Percentiles rank a stretch among this genome's conserved stretches.
phyloP scores from a whole-genome alignment of 2,797 vertebrate species.

The Oryzias sinensis region DNA sequence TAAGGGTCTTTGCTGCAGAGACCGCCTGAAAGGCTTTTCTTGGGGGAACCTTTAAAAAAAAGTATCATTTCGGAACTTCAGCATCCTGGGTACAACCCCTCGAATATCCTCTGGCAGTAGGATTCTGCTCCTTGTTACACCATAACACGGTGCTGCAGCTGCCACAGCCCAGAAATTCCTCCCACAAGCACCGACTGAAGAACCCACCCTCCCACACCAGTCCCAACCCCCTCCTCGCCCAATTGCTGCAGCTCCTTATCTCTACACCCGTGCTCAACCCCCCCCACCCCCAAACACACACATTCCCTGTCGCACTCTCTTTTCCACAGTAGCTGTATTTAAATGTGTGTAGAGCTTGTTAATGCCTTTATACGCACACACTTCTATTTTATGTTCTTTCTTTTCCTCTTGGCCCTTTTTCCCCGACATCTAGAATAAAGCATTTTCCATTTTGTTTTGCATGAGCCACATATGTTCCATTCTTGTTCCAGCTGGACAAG shows the following conservation, averaged over 20 bases:
- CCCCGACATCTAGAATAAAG: no score
- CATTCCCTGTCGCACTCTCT: slow-evolving; percentile 42
- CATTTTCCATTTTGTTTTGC: no score
- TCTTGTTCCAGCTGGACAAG: neutral
- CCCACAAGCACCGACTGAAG: slow-evolving; percentile 44
- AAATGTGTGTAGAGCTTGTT: slow-evolving; percentile 37
- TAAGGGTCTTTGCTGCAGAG: no score
- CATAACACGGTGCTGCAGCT: slow-evolving; percentile 54
- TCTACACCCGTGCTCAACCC: slow-evolving; percentile 62
- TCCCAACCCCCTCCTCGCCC: slow-evolving; percentile 30
- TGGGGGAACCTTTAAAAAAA: no score
- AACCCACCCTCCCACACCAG: slow-evolving; percentile 9
- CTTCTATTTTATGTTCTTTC: slow-evolving; percentile 22
- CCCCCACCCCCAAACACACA: slow-evolving; percentile 18
- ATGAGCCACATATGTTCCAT: no score
- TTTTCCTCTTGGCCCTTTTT: slow-evolving; percentile 6
- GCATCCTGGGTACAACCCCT: no score
- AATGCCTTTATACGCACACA: slow-evolving; percentile 26
- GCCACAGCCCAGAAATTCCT: slow-evolving; percentile 51
- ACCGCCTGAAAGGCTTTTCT: no score
- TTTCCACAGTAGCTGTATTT: slow-evolving; percentile 15
- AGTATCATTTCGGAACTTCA: no score
- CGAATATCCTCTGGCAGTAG: slow-evolving; percentile 12
- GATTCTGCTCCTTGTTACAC: slow-evolving; percentile 31
- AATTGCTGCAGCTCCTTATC: slow-evolving; percentile 75